Percentiles rank a stretch among this genome's conserved stretches.
Conservation (phyloP, 2,797 vertebrate species). For the Sebastes steindachneri region DNA sequence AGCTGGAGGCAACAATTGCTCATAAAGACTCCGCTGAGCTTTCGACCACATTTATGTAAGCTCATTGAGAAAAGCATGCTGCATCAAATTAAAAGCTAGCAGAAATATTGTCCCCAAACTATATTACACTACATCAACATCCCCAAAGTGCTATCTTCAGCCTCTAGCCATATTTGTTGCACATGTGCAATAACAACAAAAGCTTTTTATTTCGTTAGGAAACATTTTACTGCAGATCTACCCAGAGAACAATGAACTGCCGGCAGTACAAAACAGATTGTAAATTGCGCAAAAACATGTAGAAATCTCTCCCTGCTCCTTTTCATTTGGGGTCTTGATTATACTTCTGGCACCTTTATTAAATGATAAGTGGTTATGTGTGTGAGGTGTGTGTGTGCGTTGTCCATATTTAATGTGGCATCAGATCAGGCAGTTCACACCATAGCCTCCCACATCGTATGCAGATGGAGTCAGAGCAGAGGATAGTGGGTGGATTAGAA, state of each 20-base stretch:
- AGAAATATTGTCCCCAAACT: constrained; percentile 23
- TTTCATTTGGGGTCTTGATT: constrained; percentile 19
- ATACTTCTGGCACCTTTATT: constrained; percentile 23
- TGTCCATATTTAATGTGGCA: constrained; percentile 55
- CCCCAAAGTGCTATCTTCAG: constrained; percentile 21
- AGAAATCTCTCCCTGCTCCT: background rate
- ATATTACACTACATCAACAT: constrained; percentile 22
- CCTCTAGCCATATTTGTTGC: constrained; percentile 19
- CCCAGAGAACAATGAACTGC: background rate
- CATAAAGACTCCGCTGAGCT: constrained; percentile 35
- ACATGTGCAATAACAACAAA: constrained; percentile 21
- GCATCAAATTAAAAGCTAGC: constrained; percentile 19
- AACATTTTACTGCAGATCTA: constrained; percentile 28
- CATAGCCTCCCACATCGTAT: constrained; percentile 80
- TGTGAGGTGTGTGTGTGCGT: constrained; percentile 9
- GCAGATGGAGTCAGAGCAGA: constrained; percentile 72
- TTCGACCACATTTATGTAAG: constrained; percentile 18
- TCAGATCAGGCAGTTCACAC: constrained; percentile 75
- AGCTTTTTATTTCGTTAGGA: constrained; percentile 14
- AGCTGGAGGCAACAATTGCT: constrained; percentile 41
- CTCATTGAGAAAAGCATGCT: constrained; percentile 15
- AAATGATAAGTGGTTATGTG: constrained; percentile 19
- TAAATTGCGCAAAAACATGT: background rate
- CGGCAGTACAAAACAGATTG: constrained; percentile 1
- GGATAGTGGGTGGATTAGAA: constrained; percentile 81